Evolutionary conservation across 2,797 vertebrate species (phyloP), one percentile per base, ranked within the genome.

Genomic region (Pogoniulus pusillus): DNA sequence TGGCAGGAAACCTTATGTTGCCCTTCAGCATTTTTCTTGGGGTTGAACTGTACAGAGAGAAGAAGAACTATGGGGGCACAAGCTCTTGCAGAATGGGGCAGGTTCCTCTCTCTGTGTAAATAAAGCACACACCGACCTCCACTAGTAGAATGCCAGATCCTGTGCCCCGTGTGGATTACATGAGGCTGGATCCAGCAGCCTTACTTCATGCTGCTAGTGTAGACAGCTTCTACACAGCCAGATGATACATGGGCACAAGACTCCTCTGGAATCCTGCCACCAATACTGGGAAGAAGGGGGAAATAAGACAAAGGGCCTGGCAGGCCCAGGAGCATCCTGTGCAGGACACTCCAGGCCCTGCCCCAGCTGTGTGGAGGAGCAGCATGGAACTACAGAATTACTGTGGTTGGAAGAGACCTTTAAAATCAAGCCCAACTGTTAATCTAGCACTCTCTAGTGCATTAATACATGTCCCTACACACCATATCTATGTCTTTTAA

Each of bases 231-330:
- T 24, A 32, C 18, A 13, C 30, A 22, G 35, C 63, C 17, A 3
- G 9, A 4, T 0, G 0, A 8, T 2, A 1, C 0, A 0, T 10
- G 8, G 6, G 0, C 12, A 41, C 3, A 6, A 7, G 8, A 16
- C 26, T 45, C 29, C 26, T 45, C 29, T 4, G 20, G 11, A 20
- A 37, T 12, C 34, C 41, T 1, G 0, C 5, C 23, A 15, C 24
- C 1, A 4, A 11, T 16, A 7, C 27, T 3, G n/a, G 20, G 23
- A 15, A 3, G 27, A 49, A 47, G 6, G 1, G 6, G 9, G 6
- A 10, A 22, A 8, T 4, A 26, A 35, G 6, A 34, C 5, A 4
- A 1, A 18, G n/a, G 9, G 9, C 23, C 24, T 7, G 15, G 20
- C 24, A 17, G 39, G n/a, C 37, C 3, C 23, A 4, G 16, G 12